A percentile compares a stretch with the other conserved stretches of the same genome.
These are phyloP conservation scores for Gasterosteus aculeatus DNA, from an alignment of 2,113 vertebrate species.

Conservation along the genomic window DNA sequence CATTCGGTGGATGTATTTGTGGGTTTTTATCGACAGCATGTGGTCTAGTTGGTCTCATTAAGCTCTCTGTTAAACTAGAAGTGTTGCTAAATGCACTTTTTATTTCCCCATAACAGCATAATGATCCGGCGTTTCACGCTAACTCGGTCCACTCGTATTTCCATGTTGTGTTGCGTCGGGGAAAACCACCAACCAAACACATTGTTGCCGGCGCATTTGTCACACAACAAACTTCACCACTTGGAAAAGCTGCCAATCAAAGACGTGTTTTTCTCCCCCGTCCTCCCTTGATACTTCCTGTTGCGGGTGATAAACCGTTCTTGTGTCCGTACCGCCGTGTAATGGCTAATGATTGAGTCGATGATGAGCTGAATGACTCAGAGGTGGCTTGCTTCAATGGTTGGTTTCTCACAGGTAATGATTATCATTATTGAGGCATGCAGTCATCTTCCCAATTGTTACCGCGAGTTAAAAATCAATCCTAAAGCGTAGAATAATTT, in stretches of 20 bases:
- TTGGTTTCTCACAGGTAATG: slow-evolving; percentile 16
- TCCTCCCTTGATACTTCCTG: background rate
- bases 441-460: background rate
- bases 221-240: background rate
- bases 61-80: slow-evolving; percentile 18
- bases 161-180: slow-evolving; percentile 1
- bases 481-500: slow-evolving; percentile 2
- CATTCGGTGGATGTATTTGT: background rate
- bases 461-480: slow-evolving; percentile 3
- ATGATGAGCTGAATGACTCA: slow-evolving; percentile 14
- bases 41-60: slow-evolving; percentile 17
- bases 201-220: background rate
- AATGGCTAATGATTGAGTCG: background rate
- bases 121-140: background rate
- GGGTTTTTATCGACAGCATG: slow-evolving; percentile 23
- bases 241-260: background rate
- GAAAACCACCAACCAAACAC: background rate
- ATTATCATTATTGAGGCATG: background rate
- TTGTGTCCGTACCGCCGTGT: background rate
- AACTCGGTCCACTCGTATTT: background rate
- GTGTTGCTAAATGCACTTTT: background rate
- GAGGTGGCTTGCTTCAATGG: background rate
- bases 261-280: background rate
- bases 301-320: background rate
- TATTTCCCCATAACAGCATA: background rate